These are phyloP conservation scores for Orthosia gracilis DNA, from an alignment of 2,888 invertebrate species.

Conservation along the genomic window DNA sequence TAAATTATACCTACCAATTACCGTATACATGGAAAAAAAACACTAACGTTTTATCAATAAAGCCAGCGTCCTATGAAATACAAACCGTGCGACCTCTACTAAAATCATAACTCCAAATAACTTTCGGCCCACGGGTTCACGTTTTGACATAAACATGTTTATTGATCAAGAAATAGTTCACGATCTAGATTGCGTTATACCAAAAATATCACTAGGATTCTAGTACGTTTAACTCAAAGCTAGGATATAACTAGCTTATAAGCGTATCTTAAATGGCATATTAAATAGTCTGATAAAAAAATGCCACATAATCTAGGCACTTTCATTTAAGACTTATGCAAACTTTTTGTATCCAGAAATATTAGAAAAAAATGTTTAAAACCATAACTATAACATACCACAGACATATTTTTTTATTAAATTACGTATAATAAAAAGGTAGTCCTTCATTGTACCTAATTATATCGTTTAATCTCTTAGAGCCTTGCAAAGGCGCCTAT, in stretches of 20 bases:
- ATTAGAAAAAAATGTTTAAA: background rate
- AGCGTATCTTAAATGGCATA: background rate
- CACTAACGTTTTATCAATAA: slow-evolving; percentile 20
- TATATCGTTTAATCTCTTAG: slow-evolving; percentile 19
- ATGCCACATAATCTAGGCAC: background rate
- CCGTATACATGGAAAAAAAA: background rate
- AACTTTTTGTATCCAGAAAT: slow-evolving; percentile 15
- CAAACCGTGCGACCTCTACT: slow-evolving; percentile 11
- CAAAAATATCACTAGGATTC: background rate
- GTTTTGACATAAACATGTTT: slow-evolving; percentile 18
- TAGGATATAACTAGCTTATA: background rate
- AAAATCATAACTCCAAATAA: slow-evolving; percentile 5
- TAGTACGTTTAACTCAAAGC: too few relatives aligned
- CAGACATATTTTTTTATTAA: slow-evolving; percentile 7
- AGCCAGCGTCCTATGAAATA: slow-evolving; percentile 1
- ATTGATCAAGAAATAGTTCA: slow-evolving; percentile 21
- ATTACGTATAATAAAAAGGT: slow-evolving; percentile 40
- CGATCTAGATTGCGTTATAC: slow-evolving; percentile 1
- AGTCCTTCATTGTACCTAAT: slow-evolving; percentile 20
- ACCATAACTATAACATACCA: slow-evolving; percentile 4
- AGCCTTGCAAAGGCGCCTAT: slow-evolving; percentile 48
- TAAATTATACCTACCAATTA: background rate
- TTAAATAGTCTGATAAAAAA: background rate
- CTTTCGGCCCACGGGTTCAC: background rate
- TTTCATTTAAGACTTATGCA: background rate